Base-by-base conservation (phyloP, 2,113 vertebrate genomes). In the Alethe castanea region DNA sequence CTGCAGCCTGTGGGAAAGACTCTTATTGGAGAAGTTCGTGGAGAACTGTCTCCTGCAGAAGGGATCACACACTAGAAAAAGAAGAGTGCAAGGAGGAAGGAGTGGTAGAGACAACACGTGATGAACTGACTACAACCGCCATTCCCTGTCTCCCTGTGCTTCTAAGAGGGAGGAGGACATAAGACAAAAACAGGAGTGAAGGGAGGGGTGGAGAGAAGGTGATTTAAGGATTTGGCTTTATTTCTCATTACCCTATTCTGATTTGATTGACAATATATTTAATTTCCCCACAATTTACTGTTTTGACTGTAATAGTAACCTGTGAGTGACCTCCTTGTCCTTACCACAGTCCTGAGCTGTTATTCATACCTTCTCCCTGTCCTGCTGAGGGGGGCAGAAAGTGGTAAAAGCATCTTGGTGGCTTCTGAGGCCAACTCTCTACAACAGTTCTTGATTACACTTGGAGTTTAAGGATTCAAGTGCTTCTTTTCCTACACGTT, bases 61-160 rank as follows among this genome's bases (percentile, higher is more conserved):
- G 11, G 38, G 14, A 77, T 8, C 23, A 23, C 45, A 45, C 0
- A 3, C 5, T 38, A 31, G 18, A 40, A 40, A 48, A 48, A 24
- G 23, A 52, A 35, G 42, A 66, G 26, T 6, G 12, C 23, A 35
- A 48, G 14, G 6, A 59, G 17, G 24, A 72, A 60, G 33, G 22
- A 72, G 24, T 11, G 6, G 8, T 16, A 79, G 50, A 52, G 24
- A 54, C 5, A 91, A 31, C 1, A 2, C 1, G 0, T 19, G 23
- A 85, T n/a, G 11, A 81, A 56, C 18, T 48, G 69, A 54, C 17
- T 7, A 1, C 31, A 79, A 20, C 2, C 6, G 5, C 23, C 52
- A 29, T 47, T 64, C 56, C 31, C 28, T 0, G 0, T 24, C 19
- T 22, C 19, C 22, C 14, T 54, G 38, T 0, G 0, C 15, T 4